A percentile compares a stretch with the other conserved stretches of the same genome.
Conservation (phyloP, 2,113 vertebrate genomes). For the Thalassoma bifasciatum region DNA sequence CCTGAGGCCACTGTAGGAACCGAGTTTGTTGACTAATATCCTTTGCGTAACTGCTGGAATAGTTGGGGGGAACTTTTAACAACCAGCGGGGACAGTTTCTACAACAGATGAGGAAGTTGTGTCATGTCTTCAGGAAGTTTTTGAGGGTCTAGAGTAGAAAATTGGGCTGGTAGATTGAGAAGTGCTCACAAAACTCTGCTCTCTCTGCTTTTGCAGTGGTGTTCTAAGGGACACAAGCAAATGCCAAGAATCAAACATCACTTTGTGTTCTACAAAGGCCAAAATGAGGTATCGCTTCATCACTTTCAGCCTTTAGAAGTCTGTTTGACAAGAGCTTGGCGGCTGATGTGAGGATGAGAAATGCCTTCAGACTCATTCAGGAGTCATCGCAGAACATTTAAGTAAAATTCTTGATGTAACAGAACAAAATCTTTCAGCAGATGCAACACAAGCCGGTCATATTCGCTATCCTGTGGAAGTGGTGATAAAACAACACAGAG, state of each 20-base stretch:
- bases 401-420: not conserved
- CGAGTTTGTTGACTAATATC: not conserved
- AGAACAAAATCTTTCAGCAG: not conserved
- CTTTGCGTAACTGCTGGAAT: not conserved
- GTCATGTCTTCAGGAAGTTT: too few species aligned
- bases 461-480: conserved; percentile 17
- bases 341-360: too few species aligned
- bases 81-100: not conserved
- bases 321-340: too few species aligned
- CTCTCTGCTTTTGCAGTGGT: too few species aligned
- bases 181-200: too few species aligned
- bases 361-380: too few species aligned
- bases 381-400: too few species aligned
- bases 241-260: too few species aligned
- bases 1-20: conserved; percentile 2
- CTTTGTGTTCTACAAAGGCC: not conserved
- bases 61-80: conserved; percentile 2
- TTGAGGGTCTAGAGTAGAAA: too few species aligned
- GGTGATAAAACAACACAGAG: conserved; percentile 37
- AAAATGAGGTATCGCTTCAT: not conserved
- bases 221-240: too few species aligned
- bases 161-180: too few species aligned
- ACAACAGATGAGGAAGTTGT: too few species aligned
- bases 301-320: not conserved
- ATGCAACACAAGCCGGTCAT: conserved; percentile 18